Base-by-base conservation (phyloP, 1,140 invertebrate genomes). In the Himalopsyche phryganea region DNA sequence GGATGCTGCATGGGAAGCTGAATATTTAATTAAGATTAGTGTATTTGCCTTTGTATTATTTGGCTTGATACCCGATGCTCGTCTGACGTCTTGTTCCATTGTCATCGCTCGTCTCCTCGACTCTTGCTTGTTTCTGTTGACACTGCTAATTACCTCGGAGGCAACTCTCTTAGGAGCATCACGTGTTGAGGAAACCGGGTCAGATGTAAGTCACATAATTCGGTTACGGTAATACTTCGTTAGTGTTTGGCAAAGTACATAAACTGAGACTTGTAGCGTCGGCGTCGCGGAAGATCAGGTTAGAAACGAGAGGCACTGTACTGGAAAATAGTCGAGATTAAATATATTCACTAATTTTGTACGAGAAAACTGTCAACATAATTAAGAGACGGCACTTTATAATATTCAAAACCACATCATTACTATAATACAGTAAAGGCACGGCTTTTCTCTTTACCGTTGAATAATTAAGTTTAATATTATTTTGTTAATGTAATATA, bases 131-230 rank as follows among this genome's bases (percentile, higher is more conserved):
- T 33, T 53, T 44, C 40, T 46, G 52, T 55, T 55, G 52, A 55
- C 52, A 55, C 18, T 36, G 45, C 36, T 55, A 55, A 55, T 55
- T 55, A 48, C 52, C 36, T 18, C 49, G 10, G 18, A n/a, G 14
- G 51, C 41, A 35, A 45, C 19, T 53, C 44, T 19, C 19, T 32
- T 13, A 55, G 35, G 44, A 55, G 52, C 17, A 47, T 33, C 49
- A 40, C 42, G 33, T 45, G n/a, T 20, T 35, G 50, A 20, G 18
- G 52, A 47, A 55, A 55, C 52, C 51, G 20, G 52, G 52, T 55
- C 52, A 55, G 36, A 55, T 20, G 45, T 55, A 48, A 48, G 44
- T 38, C 40, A 44, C 44, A 33, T 55, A 55, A 55, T 55, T 55
- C 44, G 44, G 42, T 48, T 46, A 48, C 52, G 52, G 33, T 42